Evolutionary conservation across 2,113 vertebrate genomes (phyloP), one percentile per base, ranked within the genome.

Genomic region (Petroica traversi): DNA sequence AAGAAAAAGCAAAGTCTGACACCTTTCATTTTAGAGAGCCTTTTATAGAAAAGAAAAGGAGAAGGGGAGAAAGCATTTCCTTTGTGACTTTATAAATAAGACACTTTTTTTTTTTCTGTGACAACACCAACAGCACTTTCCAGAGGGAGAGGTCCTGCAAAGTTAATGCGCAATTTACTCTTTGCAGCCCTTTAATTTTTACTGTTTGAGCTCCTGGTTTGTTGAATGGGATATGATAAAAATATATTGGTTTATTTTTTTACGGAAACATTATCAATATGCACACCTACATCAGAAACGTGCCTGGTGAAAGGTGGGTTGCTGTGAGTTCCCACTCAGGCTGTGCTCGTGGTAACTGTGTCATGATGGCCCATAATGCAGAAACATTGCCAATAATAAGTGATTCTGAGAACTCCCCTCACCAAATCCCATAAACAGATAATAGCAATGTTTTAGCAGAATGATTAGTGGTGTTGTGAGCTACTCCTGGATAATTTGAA

Each of bases 1-100:
- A 93, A 97, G 96, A 97, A 97, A 98, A 97, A 97, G 97, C 97
- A 92, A 97, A 98, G 97, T 97, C 97, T 98, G 98, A 98, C 98
- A 97, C 98, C 96, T 98, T 97, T 98, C 98, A 98, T 97, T 98
- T 98, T 94, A 97, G 97, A 97, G 75, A 97, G 94, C 97, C 97
- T 98, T 97, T 98, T 97, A 97, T 92, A 95, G 93, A 87, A 95
- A 94, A 79, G 64, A 62, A 79, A 92, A 97, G 91, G 94, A 92
- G 91, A 81, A 93, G 7, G 82, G 75, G 85, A 93, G 85, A 93
- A 96, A 88, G 88, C 78, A 73, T 96, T 96, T 95, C 95, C 93
- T 98, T 97, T 97, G 97, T 97, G 97, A 93, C 97, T 98, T 96
- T 93, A 92, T 95, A 90, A 90, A 85, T 96, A 90, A 91, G 85